A percentile compares a stretch with the other conserved stretches of the same genome.
Evolutionary conservation across 2,113 vertebrate species (phyloP).

Genomic region (Gallinago media): DNA sequence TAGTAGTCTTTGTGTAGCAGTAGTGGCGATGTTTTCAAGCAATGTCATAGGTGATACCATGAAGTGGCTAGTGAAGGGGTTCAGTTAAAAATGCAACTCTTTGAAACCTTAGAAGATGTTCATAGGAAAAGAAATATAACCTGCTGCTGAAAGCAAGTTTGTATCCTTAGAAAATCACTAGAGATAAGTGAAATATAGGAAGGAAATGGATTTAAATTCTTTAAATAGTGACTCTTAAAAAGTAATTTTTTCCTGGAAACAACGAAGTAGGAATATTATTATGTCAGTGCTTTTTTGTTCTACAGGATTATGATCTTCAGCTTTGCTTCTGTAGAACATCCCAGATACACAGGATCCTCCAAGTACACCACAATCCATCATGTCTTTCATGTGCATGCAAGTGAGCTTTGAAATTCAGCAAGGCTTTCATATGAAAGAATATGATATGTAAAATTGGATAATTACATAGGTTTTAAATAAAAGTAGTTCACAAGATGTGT

Average conservation of each 20-base stretch:
- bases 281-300: not conserved
- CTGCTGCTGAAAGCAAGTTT: not conserved
- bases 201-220: not conserved
- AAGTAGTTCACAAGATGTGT: not conserved
- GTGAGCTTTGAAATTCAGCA: not conserved
- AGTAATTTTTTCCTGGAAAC: not conserved
- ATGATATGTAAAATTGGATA: not conserved
- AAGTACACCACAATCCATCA: not conserved
- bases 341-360: not conserved
- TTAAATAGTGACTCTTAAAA: not conserved
- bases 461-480: conserved; percentile 12
- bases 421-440: not conserved
- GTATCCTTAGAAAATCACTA: not conserved
- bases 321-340: not conserved
- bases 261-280: not conserved
- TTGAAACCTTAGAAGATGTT: not conserved
- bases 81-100: not conserved
- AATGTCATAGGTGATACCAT: not conserved
- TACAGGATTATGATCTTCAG: not conserved
- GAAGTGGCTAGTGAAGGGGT: not conserved
- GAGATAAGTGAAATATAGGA: not conserved
- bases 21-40: not conserved
- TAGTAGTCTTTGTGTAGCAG: not conserved
- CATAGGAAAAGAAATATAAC: not conserved
- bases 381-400: not conserved